Conservation (phyloP, 2,113 vertebrate species). For the Bambusicola thoracicus region DNA sequence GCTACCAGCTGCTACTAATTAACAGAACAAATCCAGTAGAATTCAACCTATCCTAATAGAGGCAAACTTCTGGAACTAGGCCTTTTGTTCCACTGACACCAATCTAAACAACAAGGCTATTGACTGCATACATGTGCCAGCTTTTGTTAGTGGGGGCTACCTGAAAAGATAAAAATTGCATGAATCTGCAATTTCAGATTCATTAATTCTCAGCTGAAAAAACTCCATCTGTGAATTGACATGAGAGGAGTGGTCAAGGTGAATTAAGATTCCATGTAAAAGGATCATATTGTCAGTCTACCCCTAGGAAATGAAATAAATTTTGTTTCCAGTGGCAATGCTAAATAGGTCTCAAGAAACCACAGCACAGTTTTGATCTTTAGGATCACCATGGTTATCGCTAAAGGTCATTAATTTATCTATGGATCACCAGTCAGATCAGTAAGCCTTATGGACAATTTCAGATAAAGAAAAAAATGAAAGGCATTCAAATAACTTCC, state of each 20-base stretch:
- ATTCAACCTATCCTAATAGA: constrained; percentile 35
- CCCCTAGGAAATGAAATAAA: not conserved
- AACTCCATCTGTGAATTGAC: not conserved
- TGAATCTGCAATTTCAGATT: constrained; percentile 42
- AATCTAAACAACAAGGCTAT: constrained; percentile 57
- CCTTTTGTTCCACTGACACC: constrained; percentile 53
- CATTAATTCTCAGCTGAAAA: constrained; percentile 35
- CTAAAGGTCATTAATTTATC: not conserved
- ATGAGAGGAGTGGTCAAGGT: not conserved
- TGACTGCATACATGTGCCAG: constrained; percentile 37
- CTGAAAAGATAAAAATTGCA: constrained; percentile 55
- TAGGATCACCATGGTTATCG: not conserved
- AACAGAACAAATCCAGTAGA: constrained; percentile 40
- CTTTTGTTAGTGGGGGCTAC: constrained; percentile 50
- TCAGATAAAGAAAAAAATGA: not conserved
- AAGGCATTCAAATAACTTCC: constrained; percentile 36
- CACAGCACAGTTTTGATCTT: not conserved
- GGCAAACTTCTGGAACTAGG: constrained; percentile 56
- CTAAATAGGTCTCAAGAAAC: not conserved
- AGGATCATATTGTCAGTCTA: not conserved
- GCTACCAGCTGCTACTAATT: constrained; percentile 19
- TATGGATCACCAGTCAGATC: not conserved
- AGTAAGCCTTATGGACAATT: not conserved
- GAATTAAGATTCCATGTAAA: not conserved
- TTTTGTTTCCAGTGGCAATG: not conserved